Percentiles rank a stretch among this genome's conserved stretches.
Conservation (phyloP, 1,140 invertebrate species). For the Frieseomelitta varia region DNA sequence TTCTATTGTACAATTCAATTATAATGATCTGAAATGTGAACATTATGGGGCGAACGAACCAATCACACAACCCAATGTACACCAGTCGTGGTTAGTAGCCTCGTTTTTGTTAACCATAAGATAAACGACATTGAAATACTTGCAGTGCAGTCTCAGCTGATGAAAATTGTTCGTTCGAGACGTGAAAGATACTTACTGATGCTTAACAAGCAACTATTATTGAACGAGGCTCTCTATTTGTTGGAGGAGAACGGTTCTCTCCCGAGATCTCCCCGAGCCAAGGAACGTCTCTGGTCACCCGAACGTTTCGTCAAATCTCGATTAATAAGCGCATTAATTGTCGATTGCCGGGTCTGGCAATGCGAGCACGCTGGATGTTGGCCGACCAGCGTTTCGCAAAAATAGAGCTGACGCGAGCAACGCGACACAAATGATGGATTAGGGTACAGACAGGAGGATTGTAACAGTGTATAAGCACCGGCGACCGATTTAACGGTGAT, state of each 20-base stretch:
- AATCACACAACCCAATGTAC: too few species aligned
- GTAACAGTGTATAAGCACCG: too few species aligned
- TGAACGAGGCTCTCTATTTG: not conserved
- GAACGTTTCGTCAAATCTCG: not conserved
- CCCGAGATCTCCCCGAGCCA: not conserved
- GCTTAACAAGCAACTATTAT: not conserved
- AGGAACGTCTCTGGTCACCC: not conserved
- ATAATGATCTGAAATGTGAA: too few species aligned
- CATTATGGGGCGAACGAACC: too few species aligned
- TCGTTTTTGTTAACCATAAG: not conserved
- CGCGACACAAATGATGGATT: conserved; percentile 28
- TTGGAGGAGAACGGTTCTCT: not conserved
- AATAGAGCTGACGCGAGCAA: conserved; percentile 71
- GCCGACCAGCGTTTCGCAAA: conserved; percentile 72
- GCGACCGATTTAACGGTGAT: conserved; percentile 33
- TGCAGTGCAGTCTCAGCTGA: not conserved
- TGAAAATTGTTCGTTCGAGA: not conserved
- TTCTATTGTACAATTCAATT: too few species aligned
- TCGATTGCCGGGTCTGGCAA: conserved; percentile 52
- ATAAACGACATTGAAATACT: not conserved
- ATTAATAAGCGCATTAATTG: conserved; percentile 55
- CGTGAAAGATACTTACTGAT: not conserved
- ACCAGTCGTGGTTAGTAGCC: not conserved
- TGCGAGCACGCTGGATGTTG: conserved; percentile 65
- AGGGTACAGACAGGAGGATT: not conserved